Evolutionary conservation across 2,888 invertebrate species (phyloP).

Genomic region (Lasioglossum lativentre): DNA sequence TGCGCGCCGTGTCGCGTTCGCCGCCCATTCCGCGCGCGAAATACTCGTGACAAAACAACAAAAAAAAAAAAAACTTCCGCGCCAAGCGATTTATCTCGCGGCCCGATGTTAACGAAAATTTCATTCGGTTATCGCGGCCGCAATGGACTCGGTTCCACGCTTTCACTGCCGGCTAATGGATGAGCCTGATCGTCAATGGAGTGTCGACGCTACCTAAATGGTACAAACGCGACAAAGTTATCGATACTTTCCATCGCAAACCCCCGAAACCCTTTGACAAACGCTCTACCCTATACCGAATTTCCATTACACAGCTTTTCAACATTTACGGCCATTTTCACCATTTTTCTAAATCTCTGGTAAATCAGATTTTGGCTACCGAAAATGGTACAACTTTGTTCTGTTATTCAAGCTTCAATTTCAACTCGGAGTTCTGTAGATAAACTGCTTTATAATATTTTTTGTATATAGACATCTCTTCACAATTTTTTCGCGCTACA

Average conservation of each 20-base stretch:
- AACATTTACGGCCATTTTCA: neutral
- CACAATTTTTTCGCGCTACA: too few relatives aligned
- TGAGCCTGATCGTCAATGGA: neutral
- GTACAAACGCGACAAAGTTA: neutral
- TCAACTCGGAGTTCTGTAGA: too few relatives aligned
- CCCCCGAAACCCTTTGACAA: neutral
- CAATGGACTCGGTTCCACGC: conserved; percentile 1
- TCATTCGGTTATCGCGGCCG: neutral
- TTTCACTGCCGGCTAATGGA: neutral
- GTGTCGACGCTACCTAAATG: neutral
- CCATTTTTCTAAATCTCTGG: neutral
- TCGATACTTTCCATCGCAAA: neutral
- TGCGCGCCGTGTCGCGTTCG: neutral
- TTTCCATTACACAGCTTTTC: neutral
- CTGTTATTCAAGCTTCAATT: too few relatives aligned
- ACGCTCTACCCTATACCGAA: neutral
- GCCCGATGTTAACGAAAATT: neutral
- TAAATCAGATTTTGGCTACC: too few relatives aligned
- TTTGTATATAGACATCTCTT: too few relatives aligned
- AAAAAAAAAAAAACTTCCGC: neutral
- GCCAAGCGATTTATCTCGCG: neutral
- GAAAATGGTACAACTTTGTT: too few relatives aligned
- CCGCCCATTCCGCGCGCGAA: neutral
- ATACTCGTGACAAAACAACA: neutral
- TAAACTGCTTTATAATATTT: too few relatives aligned